Evolutionary conservation across 2,797 vertebrate species (phyloP), one percentile per base, ranked within the genome.

Genomic region (Podargus strigoides): DNA sequence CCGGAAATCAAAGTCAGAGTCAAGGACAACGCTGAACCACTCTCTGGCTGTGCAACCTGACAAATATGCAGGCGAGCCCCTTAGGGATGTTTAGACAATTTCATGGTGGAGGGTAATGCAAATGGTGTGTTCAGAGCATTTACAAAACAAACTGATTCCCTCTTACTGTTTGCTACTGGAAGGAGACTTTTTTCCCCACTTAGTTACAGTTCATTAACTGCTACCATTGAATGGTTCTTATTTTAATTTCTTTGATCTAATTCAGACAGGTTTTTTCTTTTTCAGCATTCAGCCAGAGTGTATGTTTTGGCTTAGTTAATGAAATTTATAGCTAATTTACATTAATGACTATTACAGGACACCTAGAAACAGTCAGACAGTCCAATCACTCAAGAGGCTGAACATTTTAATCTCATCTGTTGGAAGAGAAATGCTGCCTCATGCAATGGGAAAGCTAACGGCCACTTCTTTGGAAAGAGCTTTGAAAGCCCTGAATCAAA

Each of bases 241-340:
- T 66, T 97, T 96, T 96, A 96, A 94, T 97, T 96, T 94, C 94
- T 94, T 95, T 95, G 90, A 93, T 97, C 87, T 94, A 92, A 96
- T 96, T 95, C 96, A 85, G 77, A 46, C 72, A 94, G 68, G 37
- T 62, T 95, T 94, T 44, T 53, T 41, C 47, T 72, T 86, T 90
- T 75, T 85, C 73, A 76, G 84, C 89, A 73, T 75, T 88, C 53
- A 32, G 84, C 52, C 89, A 95, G 74, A 92, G 85, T 64, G 20
- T 64, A 85, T 92, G 70, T 80, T 96, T 94, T 63, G 64, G 44
- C 75, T 95, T 77, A 73, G 74, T 56, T 97, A 97, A 95, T 95
- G 83, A 95, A 97, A 96, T 77, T 94, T 14, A 89, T 85, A 95
- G 95, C 75, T 96, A 87, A 95, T 95, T 88, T 91, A 75, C 94